Conservation (phyloP, 2,113 vertebrate species). For the Protobothrops flavoviridis region DNA sequence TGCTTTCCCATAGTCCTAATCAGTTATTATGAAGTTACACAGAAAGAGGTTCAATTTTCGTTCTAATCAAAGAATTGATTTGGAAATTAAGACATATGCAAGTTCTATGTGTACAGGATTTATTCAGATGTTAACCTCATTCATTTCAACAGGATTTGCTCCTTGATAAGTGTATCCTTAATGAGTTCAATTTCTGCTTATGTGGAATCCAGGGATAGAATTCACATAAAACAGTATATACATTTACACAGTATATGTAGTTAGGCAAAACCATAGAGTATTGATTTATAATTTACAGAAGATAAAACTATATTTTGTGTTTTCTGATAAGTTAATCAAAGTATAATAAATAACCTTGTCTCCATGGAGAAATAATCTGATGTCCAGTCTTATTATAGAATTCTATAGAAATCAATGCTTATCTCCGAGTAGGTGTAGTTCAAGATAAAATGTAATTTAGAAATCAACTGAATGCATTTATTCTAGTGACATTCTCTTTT, state of each 20-base stretch:
- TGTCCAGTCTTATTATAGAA: constrained; percentile 21
- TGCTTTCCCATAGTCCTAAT: not conserved
- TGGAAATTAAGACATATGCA: not conserved
- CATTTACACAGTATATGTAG: not conserved
- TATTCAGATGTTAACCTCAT: not conserved
- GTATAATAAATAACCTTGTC: not conserved
- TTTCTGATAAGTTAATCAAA: not conserved
- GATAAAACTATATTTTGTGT: constrained; percentile 8
- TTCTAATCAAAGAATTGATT: not conserved
- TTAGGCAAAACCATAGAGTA: not conserved
- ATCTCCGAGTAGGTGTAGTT: not conserved
- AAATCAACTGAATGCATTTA: constrained; percentile 42
- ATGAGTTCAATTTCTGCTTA: not conserved
- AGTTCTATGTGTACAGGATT: not conserved
- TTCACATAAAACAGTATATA: not conserved
- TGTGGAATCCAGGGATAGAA: not conserved
- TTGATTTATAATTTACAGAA: constrained; percentile 15
- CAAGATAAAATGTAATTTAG: constrained; percentile 11
- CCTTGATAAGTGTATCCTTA: not conserved
- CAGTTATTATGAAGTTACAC: not conserved
- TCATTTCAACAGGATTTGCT: not conserved
- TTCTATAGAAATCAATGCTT: not conserved
- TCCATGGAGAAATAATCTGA: not conserved
- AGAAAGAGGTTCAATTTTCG: not conserved
- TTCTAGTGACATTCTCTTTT: constrained; percentile 21